Evolutionary conservation across 23 tunicate species (phyloP).

Genomic region (Diplosoma virens): DNA sequence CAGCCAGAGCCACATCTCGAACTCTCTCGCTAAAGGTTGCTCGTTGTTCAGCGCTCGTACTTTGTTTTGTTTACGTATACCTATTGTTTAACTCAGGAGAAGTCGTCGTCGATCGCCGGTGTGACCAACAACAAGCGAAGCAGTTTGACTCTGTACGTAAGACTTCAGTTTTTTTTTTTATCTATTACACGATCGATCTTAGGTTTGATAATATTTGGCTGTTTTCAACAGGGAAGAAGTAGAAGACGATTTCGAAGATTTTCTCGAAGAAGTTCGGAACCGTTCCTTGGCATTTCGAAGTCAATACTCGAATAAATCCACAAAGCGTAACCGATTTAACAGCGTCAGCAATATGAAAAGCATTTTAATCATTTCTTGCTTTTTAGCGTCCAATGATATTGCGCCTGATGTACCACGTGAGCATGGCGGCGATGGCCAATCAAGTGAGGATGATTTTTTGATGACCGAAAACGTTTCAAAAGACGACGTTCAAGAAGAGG

Average conservation of each 20-base stretch:
- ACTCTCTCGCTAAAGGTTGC: slow-evolving; percentile 38
- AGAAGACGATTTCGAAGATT: slow-evolving; percentile 84
- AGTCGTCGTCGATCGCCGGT: slow-evolving; percentile 9
- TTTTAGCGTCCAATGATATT: neutral
- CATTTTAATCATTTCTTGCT: neutral
- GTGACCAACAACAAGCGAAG: neutral
- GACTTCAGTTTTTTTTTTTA: neutral
- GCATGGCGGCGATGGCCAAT: slow-evolving; percentile 75
- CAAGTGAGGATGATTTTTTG: slow-evolving; percentile 63
- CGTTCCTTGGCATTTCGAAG: slow-evolving; percentile 75
- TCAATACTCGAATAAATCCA: slow-evolving; percentile 32
- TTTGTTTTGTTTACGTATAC: too few species aligned
- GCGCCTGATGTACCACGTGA: slow-evolving; percentile 13
- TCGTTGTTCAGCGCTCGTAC: too few species aligned
- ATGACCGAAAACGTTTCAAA: slow-evolving; percentile 10
- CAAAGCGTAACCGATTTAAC: neutral
- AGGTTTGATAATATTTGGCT: neutral
- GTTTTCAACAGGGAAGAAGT: slow-evolving; percentile 55
- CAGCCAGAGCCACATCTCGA: slow-evolving; percentile 66
- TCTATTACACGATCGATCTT: neutral
- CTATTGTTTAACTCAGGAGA: too few species aligned
- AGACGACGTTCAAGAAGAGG: slow-evolving; percentile 4
- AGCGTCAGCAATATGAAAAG: neutral
- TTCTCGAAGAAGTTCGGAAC: slow-evolving; percentile 64
- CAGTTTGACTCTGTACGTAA: slow-evolving; percentile 41